A percentile compares a stretch with the other conserved stretches of the same genome.
phyloP scores from a whole-genome alignment of 2,113 vertebrate genomes.

The Terrapene triunguis region DNA sequence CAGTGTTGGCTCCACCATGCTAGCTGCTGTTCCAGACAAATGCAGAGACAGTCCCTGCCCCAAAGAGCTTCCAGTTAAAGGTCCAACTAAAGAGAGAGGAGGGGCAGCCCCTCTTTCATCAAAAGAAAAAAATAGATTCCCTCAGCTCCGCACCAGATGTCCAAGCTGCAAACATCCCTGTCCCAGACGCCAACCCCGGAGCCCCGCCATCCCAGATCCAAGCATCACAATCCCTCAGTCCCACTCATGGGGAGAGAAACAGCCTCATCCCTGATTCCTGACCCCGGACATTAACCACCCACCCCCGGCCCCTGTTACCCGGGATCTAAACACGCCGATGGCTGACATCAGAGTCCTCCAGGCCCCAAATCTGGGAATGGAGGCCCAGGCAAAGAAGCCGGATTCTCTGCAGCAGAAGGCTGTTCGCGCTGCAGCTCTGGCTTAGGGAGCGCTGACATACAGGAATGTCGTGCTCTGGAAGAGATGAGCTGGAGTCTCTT shows the following conservation, averaged over 20 bases:
- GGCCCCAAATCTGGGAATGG: neutral
- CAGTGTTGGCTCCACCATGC: neutral
- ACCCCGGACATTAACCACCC: neutral
- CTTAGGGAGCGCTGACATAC: neutral
- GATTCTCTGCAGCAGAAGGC: neutral
- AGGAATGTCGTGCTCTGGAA: neutral
- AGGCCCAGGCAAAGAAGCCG: neutral
- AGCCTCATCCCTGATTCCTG: neutral
- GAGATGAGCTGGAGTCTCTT: neutral
- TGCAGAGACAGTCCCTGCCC: neutral
- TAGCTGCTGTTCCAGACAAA: neutral
- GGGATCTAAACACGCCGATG: neutral
- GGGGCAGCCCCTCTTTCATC: too few relatives aligned
- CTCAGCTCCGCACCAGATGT: too few relatives aligned
- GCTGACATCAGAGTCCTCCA: neutral
- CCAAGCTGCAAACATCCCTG: too few relatives aligned
- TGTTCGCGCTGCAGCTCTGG: neutral
- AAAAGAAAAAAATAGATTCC: too few relatives aligned
- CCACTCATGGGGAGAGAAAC: neutral
- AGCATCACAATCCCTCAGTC: neutral
- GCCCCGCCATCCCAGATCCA: neutral
- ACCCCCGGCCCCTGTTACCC: neutral
- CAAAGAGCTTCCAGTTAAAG: neutral
- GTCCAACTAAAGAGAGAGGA: too few relatives aligned
- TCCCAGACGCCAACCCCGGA: too few relatives aligned